A percentile compares a stretch with the other conserved stretches of the same genome.
Conservation (phyloP, 1,140 invertebrate species). For the Achatina immaculata region DNA sequence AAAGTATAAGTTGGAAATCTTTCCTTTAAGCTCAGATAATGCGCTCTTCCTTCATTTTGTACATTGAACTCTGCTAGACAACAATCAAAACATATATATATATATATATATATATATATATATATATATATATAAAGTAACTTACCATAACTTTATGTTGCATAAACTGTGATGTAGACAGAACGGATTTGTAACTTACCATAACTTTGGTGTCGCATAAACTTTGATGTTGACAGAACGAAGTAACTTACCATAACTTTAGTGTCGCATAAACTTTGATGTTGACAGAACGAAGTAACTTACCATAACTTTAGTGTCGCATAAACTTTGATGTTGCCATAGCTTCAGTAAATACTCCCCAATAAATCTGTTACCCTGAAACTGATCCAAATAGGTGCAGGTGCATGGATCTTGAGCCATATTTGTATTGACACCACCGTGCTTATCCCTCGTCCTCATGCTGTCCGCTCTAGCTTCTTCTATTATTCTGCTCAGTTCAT, state of each 20-base stretch:
- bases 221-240: not conserved
- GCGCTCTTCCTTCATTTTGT: too few relatives aligned
- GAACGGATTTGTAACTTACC: not conserved
- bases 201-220: not conserved
- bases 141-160: not conserved
- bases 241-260: not conserved
- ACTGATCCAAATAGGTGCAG: not conserved
- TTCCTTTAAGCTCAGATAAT: too few relatives aligned
- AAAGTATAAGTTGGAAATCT: too few relatives aligned
- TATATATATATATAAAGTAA: too few relatives aligned
- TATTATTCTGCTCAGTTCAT: not conserved
- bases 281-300: not conserved
- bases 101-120: too few relatives aligned
- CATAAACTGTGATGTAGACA: not conserved
- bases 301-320: slow-evolving; percentile 18
- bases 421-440: not conserved
- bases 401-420: too few relatives aligned
- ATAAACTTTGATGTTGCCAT: slow-evolving; percentile 5
- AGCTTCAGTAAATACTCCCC: slow-evolving; percentile 18
- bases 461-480: slow-evolving; percentile 16
- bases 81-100: too few relatives aligned
- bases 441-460: not conserved
- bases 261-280: not conserved
- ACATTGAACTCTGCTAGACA: too few relatives aligned
- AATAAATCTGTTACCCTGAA: not conserved